A percentile compares a stretch with the other conserved stretches of the same genome.
These are phyloP conservation scores for Aurelia sp. DNA, from an alignment of 30 jellyfish, hydroid and myxozoan species.

Conservation along the genomic window DNA sequence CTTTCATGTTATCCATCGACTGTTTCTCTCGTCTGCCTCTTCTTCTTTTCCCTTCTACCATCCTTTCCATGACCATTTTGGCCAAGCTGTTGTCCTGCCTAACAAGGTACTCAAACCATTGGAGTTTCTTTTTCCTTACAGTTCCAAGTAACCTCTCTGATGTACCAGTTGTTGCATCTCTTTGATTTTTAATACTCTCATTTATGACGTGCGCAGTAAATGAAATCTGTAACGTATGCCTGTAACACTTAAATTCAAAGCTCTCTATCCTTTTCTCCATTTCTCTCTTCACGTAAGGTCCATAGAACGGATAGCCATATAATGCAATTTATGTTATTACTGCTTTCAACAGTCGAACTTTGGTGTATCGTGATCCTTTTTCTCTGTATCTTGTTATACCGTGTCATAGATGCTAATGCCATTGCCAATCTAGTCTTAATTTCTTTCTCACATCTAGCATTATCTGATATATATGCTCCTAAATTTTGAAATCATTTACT, in stretches of 20 bases:
- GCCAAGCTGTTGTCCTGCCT: background rate
- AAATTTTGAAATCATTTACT: no score
- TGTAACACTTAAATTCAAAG: constrained; percentile 18
- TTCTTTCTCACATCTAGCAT: no score
- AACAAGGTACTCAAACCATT: no score
- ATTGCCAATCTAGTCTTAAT: no score
- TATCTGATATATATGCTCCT: no score
- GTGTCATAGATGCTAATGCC: no score
- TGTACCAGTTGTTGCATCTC: background rate
- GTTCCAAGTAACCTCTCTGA: background rate
- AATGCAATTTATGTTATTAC: background rate
- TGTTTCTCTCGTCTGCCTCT: no score
- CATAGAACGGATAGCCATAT: background rate
- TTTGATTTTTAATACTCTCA: constrained; percentile 13
- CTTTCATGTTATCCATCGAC: no score
- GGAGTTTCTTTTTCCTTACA: background rate
- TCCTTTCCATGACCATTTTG: constrained; percentile 4
- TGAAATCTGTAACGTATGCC: constrained; percentile 1
- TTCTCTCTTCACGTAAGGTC: background rate
- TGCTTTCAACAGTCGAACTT: background rate
- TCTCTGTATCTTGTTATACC: no score
- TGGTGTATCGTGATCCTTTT: no score
- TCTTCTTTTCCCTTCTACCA: constrained; percentile 23
- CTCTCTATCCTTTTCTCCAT: background rate
- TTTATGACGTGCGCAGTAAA: background rate